Percentiles rank a stretch among this genome's conserved stretches.
phyloP scores from a whole-genome alignment of 2,797 vertebrate species.

The Syngnathus acus region DNA sequence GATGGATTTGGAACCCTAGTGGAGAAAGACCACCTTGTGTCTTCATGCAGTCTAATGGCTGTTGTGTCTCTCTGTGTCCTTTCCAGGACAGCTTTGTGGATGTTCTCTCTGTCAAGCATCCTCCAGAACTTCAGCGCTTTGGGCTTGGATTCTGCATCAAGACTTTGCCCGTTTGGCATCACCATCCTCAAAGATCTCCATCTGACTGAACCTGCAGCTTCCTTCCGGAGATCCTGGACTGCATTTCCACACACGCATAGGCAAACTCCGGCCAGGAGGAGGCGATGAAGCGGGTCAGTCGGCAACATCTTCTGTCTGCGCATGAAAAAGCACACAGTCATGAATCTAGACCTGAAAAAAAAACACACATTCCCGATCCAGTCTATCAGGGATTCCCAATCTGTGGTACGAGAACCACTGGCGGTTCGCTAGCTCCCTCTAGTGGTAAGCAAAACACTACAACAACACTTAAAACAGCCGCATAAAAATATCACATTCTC shows the following conservation, averaged over 20 bases:
- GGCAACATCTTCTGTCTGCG: constrained; percentile 53
- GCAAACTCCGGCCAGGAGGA: constrained; percentile 56
- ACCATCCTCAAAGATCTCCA: constrained; percentile 29
- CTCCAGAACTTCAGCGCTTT: constrained; percentile 4
- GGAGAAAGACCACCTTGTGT: constrained; percentile 19
- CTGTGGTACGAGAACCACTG: not conserved
- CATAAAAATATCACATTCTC: not conserved
- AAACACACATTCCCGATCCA: too few species aligned
- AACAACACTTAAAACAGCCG: too few species aligned
- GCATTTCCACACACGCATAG: constrained; percentile 50
- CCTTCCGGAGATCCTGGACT: constrained; percentile 29
- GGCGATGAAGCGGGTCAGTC: constrained; percentile 33
- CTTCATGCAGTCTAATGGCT: not conserved
- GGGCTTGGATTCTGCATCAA: constrained; percentile 36
- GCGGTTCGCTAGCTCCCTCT: not conserved
- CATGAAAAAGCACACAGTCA: constrained; percentile 2
- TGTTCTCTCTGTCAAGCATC: constrained; percentile 8
- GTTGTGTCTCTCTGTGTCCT: constrained; percentile 4
- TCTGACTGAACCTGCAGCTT: constrained; percentile 27
- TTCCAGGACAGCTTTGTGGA: constrained; percentile 21
- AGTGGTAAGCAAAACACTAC: not conserved
- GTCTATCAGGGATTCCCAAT: not conserved
- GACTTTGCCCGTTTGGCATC: constrained; percentile 41
- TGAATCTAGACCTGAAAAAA: too few species aligned
- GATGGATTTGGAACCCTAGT: constrained; percentile 19